Percentiles rank a stretch among this genome's conserved stretches.
Conservation (phyloP, 37 sponge, comb jelly and placozoan genomes). For the Trichoplax adhaerens region DNA sequence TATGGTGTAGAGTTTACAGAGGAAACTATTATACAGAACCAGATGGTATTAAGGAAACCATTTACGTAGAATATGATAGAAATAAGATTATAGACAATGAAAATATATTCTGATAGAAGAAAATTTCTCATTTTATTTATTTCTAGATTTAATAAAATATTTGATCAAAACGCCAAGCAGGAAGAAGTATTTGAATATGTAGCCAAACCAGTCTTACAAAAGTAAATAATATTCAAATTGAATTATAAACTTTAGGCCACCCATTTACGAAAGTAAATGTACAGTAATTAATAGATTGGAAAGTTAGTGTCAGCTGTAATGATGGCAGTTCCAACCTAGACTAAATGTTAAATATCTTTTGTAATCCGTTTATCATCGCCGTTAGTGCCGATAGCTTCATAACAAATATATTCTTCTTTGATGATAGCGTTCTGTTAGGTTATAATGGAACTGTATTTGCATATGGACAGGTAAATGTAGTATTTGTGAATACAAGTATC, state of each 20-base stretch:
- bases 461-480: constrained; percentile 74
- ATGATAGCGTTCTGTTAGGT: constrained; percentile 35
- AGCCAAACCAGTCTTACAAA: constrained; percentile 52
- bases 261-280: neutral
- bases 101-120: neutral
- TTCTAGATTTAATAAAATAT: constrained; percentile 65
- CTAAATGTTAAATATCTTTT: no score
- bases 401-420: neutral
- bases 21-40: neutral
- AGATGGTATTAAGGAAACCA: neutral
- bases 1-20: neutral
- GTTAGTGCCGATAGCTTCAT: neutral
- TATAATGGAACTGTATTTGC: constrained; percentile 99
- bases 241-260: neutral
- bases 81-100: constrained; percentile 1
- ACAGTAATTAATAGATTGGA: neutral
- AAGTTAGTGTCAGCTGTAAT: neutral
- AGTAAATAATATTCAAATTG: neutral
- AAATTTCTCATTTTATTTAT: neutral
- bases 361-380: neutral
- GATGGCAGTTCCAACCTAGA: no score
- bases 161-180: constrained; percentile 54
- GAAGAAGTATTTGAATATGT: constrained; percentile 79
- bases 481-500: neutral
- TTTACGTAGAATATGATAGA: neutral